phyloP scores from a whole-genome alignment of 2,888 invertebrate species.

The Andrena praecox region DNA sequence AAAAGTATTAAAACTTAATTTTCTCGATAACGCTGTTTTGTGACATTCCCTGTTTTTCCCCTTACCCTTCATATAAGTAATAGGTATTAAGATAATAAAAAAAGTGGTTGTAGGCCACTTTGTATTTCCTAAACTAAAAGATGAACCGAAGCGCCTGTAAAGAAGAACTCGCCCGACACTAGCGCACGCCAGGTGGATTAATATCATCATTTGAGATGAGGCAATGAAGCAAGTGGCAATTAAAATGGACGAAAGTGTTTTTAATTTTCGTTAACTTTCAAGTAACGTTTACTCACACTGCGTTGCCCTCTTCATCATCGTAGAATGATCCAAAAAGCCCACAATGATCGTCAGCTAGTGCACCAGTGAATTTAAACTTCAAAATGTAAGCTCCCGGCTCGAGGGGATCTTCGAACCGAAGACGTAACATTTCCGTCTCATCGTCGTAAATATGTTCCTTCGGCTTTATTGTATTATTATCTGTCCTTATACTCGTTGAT shows the following conservation, averaged over 20 bases:
- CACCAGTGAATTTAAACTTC: constrained; percentile 86
- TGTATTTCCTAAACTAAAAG: no score
- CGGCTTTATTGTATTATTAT: constrained; percentile 18
- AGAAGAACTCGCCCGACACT: no score
- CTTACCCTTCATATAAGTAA: no score
- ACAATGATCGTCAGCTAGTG: constrained; percentile 87
- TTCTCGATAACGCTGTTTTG: no score
- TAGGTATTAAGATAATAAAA: no score
- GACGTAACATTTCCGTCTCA: constrained; percentile 46
- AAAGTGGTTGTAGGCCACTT: no score
- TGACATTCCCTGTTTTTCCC: no score
- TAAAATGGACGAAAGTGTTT: not conserved
- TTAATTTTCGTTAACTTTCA: not conserved
- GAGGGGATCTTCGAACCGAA: constrained; percentile 54
- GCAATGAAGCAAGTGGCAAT: not conserved
- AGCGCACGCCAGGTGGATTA: no score
- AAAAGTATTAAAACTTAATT: no score
- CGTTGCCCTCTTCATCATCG: constrained; percentile 78
- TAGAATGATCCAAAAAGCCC: constrained; percentile 87
- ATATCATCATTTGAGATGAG: no score
- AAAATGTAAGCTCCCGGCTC: constrained; percentile 86
- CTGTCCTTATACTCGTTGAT: constrained; percentile 34
- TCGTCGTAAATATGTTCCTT: constrained; percentile 40
- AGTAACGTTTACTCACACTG: constrained; percentile 70
- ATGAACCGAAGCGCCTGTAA: no score